Evolutionary conservation across 2,888 invertebrate species (phyloP), one percentile per base, ranked within the genome.

Genomic region (Agriopis marginaria): DNA sequence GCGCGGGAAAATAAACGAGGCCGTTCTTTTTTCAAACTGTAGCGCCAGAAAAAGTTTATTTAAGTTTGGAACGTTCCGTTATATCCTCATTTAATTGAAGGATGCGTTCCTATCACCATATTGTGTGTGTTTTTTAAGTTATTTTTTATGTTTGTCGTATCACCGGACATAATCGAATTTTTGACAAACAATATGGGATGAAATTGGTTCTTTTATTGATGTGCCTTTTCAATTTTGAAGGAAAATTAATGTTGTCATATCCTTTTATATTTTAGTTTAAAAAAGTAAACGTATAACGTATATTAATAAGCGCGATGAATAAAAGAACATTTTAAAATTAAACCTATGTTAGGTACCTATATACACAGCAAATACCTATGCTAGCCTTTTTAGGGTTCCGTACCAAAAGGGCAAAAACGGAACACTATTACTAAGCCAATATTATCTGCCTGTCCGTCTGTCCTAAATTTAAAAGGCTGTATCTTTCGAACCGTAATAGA

Each of bases 151-250:
- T 84, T 86, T 89, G 87, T 89, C 89, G 82, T 88, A 82, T 82
- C 78, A 85, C 86, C 87, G 87, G 84, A 85, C 83, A 89, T 90
- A 93, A 93, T 93, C 89, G 90, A 92, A 88, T 91, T 92, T 89
- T 90, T 88, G 90, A 90, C 90, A 91, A 89, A 93, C 93, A 93
- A 91, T 92, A 86, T 84, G 77, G 83, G 86, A 85, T 90, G 87
- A 91, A 93, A 93, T 93, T 92, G 92, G 89, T 89, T 91, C 84
- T 84, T 88, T 89, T 91, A 89, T 91, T 82, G 83, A 82, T 80
- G 82, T 82, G 79, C 87, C 87, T 87, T 90, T 88, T 87, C n/a
- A 62, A 86, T 84, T 83, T 82, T 72, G 72, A 77, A 81, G 74
- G 49, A 83, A 82, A 86, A 86, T 85, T 85, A 87, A 85, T 85